These are phyloP conservation scores for Naso thynnoides DNA, from an alignment of 2,797 vertebrate genomes.

Conservation along the genomic window DNA sequence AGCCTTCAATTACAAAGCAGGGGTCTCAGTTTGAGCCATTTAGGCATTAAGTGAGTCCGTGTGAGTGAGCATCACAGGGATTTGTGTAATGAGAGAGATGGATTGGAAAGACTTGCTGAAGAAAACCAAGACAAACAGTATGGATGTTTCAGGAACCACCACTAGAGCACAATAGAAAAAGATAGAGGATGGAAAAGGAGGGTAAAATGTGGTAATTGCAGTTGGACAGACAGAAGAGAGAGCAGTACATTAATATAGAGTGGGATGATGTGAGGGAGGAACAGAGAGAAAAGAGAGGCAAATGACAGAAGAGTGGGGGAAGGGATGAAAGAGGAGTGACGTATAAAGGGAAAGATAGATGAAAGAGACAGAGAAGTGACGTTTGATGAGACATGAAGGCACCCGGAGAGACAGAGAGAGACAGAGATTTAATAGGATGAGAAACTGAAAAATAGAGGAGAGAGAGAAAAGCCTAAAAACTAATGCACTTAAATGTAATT, in stretches of 20 bases:
- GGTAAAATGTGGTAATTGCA: neutral
- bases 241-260: constrained; percentile 48
- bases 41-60: constrained; percentile 28
- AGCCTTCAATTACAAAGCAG: constrained; percentile 45
- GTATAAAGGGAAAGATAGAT: constrained; percentile 52
- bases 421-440: constrained; percentile 32
- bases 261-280: constrained; percentile 25
- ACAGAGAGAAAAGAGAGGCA: constrained; percentile 18
- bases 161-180: neutral
- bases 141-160: neutral
- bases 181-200: neutral
- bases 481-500: constrained; percentile 20
- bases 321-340: constrained; percentile 43
- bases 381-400: constrained; percentile 37
- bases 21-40: constrained; percentile 45
- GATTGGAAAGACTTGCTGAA: neutral
- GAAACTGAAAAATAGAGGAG: neutral
- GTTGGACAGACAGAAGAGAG: constrained; percentile 9
- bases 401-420: neutral
- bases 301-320: constrained; percentile 35
- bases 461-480: constrained; percentile 8
- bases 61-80: constrained; percentile 8
- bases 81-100: neutral
- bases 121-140: neutral
- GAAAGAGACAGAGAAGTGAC: constrained; percentile 35